These are phyloP conservation scores for Diploscapter pachys DNA, from an alignment of 1,140 invertebrate species.

Conservation along the genomic window DNA sequence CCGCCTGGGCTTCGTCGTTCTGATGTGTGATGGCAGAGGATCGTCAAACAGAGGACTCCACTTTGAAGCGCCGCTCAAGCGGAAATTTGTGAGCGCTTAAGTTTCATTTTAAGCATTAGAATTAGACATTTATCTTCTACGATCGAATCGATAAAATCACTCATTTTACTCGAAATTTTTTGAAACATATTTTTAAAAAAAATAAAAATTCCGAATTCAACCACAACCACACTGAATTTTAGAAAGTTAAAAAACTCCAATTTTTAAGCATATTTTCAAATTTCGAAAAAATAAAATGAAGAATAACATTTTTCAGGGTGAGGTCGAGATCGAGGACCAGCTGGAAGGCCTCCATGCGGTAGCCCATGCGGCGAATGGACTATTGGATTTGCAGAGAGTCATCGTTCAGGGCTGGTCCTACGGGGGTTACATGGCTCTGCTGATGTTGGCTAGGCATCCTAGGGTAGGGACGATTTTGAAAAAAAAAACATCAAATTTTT, in stretches of 20 bases:
- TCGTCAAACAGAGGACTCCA: slow-evolving; percentile 83
- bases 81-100: slow-evolving; percentile 70
- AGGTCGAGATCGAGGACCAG: slow-evolving; percentile 90
- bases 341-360: slow-evolving; percentile 86
- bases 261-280: too few relatives aligned
- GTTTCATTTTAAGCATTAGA: too few relatives aligned
- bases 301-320: slow-evolving; percentile 67
- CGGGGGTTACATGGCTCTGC: slow-evolving; percentile 66
- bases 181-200: too few relatives aligned
- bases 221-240: too few relatives aligned
- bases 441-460: slow-evolving; percentile 47
- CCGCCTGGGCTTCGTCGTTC: slow-evolving; percentile 90
- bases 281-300: too few relatives aligned
- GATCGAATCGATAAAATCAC: too few relatives aligned
- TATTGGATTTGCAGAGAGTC: slow-evolving; percentile 79
- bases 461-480: slow-evolving; percentile 12
- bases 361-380: slow-evolving; percentile 69
- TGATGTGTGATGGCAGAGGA: slow-evolving; percentile 88
- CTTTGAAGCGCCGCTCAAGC: slow-evolving; percentile 84
- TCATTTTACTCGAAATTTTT: too few relatives aligned
- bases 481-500: too few relatives aligned
- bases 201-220: too few relatives aligned
- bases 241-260: too few relatives aligned
- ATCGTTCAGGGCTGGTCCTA: slow-evolving; percentile 98
- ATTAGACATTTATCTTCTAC: too few relatives aligned